Percentiles rank a stretch among this genome's conserved stretches.
phyloP scores from a whole-genome alignment of 2,113 vertebrate species.

The Euleptes europaea region DNA sequence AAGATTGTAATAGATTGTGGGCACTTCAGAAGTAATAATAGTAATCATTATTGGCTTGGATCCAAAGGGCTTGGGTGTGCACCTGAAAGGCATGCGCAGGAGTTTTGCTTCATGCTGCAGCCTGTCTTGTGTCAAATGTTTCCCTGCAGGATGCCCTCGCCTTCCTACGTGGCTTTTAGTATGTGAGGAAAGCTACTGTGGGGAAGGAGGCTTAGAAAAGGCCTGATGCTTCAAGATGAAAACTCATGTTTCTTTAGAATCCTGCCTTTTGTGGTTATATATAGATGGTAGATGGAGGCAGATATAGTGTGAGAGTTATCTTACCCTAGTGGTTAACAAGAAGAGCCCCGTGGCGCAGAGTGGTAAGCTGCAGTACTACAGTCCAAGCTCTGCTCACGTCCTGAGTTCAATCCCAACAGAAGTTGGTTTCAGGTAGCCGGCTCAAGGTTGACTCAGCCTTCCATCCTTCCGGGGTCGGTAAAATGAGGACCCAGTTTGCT shows the following conservation, averaged over 20 bases:
- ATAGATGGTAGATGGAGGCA: background rate
- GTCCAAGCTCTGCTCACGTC: too few species aligned
- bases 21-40: background rate
- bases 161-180: background rate
- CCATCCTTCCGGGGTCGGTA: too few species aligned
- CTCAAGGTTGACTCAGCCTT: too few species aligned
- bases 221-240: background rate
- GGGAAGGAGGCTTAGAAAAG: background rate
- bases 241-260: background rate
- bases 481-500: too few species aligned
- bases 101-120: background rate
- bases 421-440: too few species aligned
- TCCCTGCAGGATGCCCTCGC: background rate
- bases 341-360: too few species aligned
- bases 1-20: background rate
- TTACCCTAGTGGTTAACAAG: too few species aligned
- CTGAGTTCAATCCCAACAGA: too few species aligned
- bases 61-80: background rate
- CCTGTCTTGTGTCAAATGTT: background rate
- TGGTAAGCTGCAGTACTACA: too few species aligned
- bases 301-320: background rate
- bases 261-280: background rate
- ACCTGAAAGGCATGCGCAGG: background rate
- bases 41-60: background rate
- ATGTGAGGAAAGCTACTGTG: background rate